Percentiles rank a stretch among this genome's conserved stretches.
These are phyloP conservation scores for Dendroctonus valens DNA, from an alignment of 1,140 invertebrate genomes.

Conservation along the genomic window DNA sequence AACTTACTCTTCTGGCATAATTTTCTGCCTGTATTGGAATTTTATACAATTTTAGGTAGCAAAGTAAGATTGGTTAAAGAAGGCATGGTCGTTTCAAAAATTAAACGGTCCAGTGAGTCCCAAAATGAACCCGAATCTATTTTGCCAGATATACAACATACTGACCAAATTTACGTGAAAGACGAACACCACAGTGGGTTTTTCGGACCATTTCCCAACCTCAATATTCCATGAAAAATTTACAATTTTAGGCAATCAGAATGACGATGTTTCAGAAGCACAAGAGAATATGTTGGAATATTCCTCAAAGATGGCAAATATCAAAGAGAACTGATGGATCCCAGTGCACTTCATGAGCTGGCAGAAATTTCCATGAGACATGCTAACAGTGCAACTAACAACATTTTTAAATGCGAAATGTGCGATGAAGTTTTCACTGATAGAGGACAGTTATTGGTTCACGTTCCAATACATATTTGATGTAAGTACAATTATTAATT, in stretches of 20 bases:
- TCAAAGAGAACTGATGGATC: constrained; percentile 55
- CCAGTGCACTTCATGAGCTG: constrained; percentile 55
- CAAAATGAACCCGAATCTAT: constrained; percentile 33
- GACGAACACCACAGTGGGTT: constrained; percentile 1
- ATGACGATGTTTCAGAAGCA: neutral
- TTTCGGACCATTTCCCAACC: neutral
- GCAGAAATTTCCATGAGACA: constrained; percentile 51
- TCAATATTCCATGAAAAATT: neutral
- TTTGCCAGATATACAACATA: constrained; percentile 29
- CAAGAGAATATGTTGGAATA: too few relatives aligned
- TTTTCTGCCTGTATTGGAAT: neutral
- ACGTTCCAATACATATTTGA: constrained; percentile 81
- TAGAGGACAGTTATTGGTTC: constrained; percentile 68
- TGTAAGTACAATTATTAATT: constrained; percentile 32
- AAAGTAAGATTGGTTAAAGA: constrained; percentile 47
- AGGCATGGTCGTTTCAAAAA: constrained; percentile 48
- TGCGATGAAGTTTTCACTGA: constrained; percentile 72
- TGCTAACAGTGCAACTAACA: constrained; percentile 39
- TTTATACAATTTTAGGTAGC: constrained; percentile 27
- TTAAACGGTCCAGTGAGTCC: constrained; percentile 38
- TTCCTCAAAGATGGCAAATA: neutral
- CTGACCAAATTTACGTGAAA: constrained; percentile 23
- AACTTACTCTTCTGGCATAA: neutral
- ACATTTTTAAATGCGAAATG: constrained; percentile 71
- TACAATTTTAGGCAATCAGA: neutral